Conservation (phyloP, 2,797 vertebrate genomes). For the Hoplostethus mediterraneus region DNA sequence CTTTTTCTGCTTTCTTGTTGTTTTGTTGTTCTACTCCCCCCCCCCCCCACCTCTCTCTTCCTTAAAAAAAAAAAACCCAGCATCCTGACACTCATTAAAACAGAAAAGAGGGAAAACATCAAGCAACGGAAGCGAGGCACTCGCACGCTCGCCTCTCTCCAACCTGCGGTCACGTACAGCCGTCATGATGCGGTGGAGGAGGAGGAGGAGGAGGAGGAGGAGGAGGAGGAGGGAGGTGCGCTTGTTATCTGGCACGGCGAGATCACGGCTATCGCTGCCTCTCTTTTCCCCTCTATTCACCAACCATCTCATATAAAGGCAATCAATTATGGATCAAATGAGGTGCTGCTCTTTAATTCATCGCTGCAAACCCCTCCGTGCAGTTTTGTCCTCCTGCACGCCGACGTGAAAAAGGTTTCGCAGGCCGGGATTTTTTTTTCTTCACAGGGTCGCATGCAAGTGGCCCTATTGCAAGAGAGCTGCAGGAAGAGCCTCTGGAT, state of each 20-base stretch:
- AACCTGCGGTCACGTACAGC: constrained; percentile 85
- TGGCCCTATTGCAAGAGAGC: background rate
- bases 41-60: constrained; percentile 35
- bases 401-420: constrained; percentile 19
- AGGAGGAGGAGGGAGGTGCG: constrained; percentile 42
- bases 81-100: constrained; percentile 88
- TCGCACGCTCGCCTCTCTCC: constrained; percentile 76
- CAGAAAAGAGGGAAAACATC: constrained; percentile 81
- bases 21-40: constrained; percentile 80
- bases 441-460: constrained; percentile 13
- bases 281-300: constrained; percentile 53
- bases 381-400: constrained; percentile 30
- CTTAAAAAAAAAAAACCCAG: constrained; percentile 66
- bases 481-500: too few relatives aligned
- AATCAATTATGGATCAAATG: constrained; percentile 89
- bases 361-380: constrained; percentile 28
- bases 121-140: constrained; percentile 75
- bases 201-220: too few relatives aligned
- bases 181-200: constrained; percentile 58
- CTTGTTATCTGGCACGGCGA: constrained; percentile 79
- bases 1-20: constrained; percentile 85
- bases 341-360: constrained; percentile 67
- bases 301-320: constrained; percentile 72
- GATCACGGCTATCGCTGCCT: constrained; percentile 62
- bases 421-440: constrained; percentile 3